Percentiles rank a stretch among this genome's conserved stretches.
These are phyloP conservation scores for Rhabdophis nuchalis DNA, from an alignment of 2,797 vertebrate genomes.

Conservation along the genomic window DNA sequence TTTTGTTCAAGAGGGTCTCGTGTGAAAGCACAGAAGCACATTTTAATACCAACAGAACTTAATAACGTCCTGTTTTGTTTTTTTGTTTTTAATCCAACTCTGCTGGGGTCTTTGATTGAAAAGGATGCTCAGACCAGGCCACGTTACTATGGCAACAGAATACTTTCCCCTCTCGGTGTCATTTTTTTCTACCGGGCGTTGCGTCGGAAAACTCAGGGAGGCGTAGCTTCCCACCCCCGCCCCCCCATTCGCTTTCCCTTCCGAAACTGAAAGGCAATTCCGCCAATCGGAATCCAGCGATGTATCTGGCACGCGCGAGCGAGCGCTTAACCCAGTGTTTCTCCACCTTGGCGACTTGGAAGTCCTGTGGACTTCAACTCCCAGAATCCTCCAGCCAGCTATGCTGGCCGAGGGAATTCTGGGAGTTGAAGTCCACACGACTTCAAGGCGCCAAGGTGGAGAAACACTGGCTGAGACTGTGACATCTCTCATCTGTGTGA, in stretches of 20 bases:
- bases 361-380: no score
- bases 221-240: no score
- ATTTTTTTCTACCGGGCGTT: background rate
- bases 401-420: no score
- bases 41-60: background rate
- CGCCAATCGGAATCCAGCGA: background rate
- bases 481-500: no score
- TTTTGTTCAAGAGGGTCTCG: background rate
- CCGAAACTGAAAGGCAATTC: background rate
- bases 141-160: background rate
- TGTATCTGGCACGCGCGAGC: background rate
- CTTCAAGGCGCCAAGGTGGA: no score
- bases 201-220: background rate
- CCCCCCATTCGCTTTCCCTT: background rate
- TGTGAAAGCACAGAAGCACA: background rate
- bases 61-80: background rate
- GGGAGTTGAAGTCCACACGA: no score
- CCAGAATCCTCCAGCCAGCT: no score
- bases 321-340: no score
- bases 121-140: background rate
- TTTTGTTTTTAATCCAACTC: no score
- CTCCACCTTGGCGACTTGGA: no score
- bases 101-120: background rate
- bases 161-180: background rate
- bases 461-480: no score